Evolutionary conservation across 1,140 invertebrate genomes (phyloP), one percentile per base, ranked within the genome.

Genomic region (Drosophila watanabei): DNA sequence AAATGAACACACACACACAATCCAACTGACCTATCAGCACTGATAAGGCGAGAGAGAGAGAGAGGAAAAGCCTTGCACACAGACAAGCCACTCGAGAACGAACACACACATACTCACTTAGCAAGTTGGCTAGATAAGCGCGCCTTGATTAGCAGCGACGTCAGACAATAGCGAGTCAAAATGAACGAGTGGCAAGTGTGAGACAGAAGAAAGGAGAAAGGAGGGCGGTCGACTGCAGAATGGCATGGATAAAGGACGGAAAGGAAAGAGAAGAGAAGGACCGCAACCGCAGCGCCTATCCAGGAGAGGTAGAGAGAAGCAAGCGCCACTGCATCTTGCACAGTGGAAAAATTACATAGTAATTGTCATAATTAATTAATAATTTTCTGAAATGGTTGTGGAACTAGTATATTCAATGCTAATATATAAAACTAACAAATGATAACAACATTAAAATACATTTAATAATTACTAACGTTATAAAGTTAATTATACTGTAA

Each of bases 121-220:
- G 68, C 66, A 80, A 75, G 85, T 66, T 83, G 80, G 68, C 80
- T 84, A 87, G 84, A 87, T 87, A 87, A 87, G 84, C 80, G 80
- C 66, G 76, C 84, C 77, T 80, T 87, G 84, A 87, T 87, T 87
- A 87, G 84, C 82, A 64, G 75, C 64, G 41, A 78, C 63, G 77
- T 77, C 80, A 80, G 75, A 87, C 84, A 87, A 87, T 88, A 84
- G 80, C 80, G 71, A 88, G 80, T 83, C 52, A 35, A 80, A 83
- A 84, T 70, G 76, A 84, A 80, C 71, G 75, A 82, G 73, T 59
- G 62, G 32, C 68, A 45, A 68, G 66, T 75, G 71, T 48, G 58
- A 57, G 54, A 11, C 35, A 20, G 54, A 37, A 28, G 54, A 57
- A 57, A 39, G 20, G 35, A 56, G 52, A 56, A 39, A 56, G 52